These are phyloP conservation scores for Pollimyrus isidori DNA, from an alignment of 2,113 vertebrate genomes.

Conservation along the genomic window DNA sequence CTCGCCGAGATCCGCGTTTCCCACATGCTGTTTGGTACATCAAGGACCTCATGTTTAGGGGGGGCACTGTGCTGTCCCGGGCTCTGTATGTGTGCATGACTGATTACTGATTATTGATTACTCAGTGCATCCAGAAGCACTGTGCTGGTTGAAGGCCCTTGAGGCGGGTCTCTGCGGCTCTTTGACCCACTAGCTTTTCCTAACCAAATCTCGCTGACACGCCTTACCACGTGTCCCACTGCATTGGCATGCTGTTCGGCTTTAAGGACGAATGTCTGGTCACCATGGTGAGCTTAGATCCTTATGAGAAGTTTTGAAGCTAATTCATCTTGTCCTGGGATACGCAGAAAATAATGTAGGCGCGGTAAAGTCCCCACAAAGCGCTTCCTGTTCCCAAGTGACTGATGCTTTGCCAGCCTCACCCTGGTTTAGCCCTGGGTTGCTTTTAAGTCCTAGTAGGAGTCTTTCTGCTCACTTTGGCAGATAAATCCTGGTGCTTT, in stretches of 20 bases:
- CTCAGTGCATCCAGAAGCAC: neutral
- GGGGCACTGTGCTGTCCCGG: too few relatives aligned
- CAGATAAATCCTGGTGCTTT: neutral
- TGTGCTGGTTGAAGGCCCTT: neutral
- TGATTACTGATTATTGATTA: neutral
- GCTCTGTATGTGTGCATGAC: neutral
- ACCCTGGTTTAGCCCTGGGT: slow-evolving; percentile 13
- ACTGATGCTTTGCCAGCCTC: neutral
- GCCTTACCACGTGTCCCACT: neutral
- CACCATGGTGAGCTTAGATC: neutral
- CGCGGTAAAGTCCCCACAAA: neutral
- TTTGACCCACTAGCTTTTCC: neutral
- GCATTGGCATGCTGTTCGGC: neutral
- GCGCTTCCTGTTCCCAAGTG: neutral
- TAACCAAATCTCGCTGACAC: neutral
- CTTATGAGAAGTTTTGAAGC: neutral
- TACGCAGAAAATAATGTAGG: neutral
- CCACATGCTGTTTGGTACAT: neutral
- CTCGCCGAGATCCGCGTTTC: neutral
- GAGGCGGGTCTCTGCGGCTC: neutral
- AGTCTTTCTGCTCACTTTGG: neutral
- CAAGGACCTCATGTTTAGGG: neutral
- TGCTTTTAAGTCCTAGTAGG: neutral
- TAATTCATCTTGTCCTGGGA: slow-evolving; percentile 4
- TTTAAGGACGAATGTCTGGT: neutral